Conservation (phyloP, 2,113 vertebrate genomes). For the human region DNA sequence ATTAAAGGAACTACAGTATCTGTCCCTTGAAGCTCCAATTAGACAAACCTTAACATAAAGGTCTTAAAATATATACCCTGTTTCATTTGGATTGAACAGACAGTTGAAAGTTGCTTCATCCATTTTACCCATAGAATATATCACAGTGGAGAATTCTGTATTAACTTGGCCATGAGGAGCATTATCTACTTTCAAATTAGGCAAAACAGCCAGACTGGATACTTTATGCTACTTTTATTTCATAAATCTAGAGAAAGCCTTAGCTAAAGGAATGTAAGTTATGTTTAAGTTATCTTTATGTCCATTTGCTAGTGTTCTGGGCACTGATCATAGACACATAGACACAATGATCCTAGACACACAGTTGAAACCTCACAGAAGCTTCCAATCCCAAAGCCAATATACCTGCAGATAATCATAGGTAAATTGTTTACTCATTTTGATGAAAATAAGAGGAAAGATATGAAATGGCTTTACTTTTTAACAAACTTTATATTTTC, state of each 20-base stretch:
- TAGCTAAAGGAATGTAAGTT: background rate
- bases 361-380: background rate
- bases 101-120: background rate
- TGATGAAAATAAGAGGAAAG: background rate
- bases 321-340: background rate
- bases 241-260: background rate
- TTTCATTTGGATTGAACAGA: background rate
- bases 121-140: background rate
- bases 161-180: background rate
- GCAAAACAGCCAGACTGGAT: background rate
- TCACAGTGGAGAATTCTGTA: background rate
- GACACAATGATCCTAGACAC: background rate
- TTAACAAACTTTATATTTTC: background rate
- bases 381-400: background rate
- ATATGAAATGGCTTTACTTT: background rate
- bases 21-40: background rate
- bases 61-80: background rate
- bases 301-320: background rate
- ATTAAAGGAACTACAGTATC: background rate
- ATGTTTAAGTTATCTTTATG: background rate
- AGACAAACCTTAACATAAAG: background rate
- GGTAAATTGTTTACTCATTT: background rate
- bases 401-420: background rate
- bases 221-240: background rate
- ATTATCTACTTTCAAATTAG: background rate